A percentile compares a stretch with the other conserved stretches of the same genome.
Evolutionary conservation across 2,113 vertebrate genomes (phyloP).

Genomic region (Cinclus mexicanus): DNA sequence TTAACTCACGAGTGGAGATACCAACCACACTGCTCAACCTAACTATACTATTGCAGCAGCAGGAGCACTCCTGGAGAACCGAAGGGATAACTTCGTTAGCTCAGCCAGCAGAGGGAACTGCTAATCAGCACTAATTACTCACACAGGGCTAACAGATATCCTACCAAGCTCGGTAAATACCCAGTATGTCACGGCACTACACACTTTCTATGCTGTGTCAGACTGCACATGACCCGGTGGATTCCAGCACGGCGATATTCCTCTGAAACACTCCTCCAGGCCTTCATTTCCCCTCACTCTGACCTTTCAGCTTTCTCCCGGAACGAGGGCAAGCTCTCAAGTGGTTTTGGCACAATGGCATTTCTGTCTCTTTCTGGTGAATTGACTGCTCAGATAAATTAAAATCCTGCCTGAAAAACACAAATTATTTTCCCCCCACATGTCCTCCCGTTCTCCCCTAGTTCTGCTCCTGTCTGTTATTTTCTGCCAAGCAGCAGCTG

Average conservation of each 20-base stretch:
- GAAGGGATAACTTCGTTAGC: background rate
- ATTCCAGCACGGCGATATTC: background rate
- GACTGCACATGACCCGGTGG: background rate
- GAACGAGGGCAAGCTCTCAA: background rate
- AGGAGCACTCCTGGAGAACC: background rate
- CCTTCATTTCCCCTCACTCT: background rate
- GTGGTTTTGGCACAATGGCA: background rate
- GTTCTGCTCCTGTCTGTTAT: background rate
- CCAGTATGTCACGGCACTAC: background rate
- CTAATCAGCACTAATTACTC: slow-evolving; percentile 34
- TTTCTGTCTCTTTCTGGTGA: background rate
- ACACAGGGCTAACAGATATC: background rate
- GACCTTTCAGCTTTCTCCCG: background rate
- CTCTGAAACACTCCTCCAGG: background rate
- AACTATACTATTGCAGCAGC: background rate
- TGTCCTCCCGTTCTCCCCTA: background rate
- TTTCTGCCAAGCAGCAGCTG: background rate
- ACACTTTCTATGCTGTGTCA: background rate
- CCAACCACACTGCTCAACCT: background rate
- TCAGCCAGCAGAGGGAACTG: slow-evolving; percentile 62
- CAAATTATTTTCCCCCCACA: accelerated
- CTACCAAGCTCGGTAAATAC: background rate
- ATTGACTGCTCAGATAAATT: background rate
- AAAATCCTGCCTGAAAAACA: background rate
- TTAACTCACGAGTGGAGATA: background rate